Evolutionary conservation across 1,140 invertebrate genomes (phyloP).

Genomic region (Achatina immaculata): DNA sequence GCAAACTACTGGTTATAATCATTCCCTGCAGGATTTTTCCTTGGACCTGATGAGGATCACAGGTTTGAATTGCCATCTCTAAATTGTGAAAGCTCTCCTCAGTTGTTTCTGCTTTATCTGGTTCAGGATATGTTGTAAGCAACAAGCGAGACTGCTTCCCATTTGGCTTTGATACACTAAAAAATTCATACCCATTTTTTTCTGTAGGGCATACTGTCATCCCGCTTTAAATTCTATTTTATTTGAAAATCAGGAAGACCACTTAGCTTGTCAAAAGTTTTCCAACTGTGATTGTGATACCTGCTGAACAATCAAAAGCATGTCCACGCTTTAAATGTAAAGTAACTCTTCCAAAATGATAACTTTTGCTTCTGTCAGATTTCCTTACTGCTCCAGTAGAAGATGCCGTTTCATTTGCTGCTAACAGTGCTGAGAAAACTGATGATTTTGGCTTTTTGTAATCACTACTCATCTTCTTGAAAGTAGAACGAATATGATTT

Average conservation of each 20-base stretch:
- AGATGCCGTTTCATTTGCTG: not conserved
- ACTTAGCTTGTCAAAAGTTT: conserved; percentile 27
- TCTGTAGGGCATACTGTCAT: not conserved
- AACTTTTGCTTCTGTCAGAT: not conserved
- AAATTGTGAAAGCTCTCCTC: not conserved
- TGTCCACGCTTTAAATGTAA: not conserved
- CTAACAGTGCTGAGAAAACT: no score
- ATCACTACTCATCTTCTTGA: no score
- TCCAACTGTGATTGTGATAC: not conserved
- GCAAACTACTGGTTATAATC: not conserved
- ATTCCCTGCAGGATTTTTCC: not conserved
- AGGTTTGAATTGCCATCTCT: not conserved
- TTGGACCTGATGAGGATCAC: not conserved
- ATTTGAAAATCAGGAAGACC: conserved; percentile 2
- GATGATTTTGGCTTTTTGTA: no score
- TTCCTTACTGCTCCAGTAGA: not conserved
- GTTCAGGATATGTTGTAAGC: not conserved
- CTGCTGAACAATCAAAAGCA: not conserved
- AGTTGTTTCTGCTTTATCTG: not conserved
- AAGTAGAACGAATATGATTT: not conserved
- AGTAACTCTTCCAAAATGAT: conserved; percentile 10
- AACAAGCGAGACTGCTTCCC: not conserved
- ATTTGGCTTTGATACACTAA: not conserved
- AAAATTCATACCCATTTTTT: not conserved
- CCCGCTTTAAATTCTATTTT: not conserved